Evolutionary conservation across 2,888 invertebrate genomes (phyloP), one percentile per base, ranked within the genome.

Genomic region (Ophion ventricosus): DNA sequence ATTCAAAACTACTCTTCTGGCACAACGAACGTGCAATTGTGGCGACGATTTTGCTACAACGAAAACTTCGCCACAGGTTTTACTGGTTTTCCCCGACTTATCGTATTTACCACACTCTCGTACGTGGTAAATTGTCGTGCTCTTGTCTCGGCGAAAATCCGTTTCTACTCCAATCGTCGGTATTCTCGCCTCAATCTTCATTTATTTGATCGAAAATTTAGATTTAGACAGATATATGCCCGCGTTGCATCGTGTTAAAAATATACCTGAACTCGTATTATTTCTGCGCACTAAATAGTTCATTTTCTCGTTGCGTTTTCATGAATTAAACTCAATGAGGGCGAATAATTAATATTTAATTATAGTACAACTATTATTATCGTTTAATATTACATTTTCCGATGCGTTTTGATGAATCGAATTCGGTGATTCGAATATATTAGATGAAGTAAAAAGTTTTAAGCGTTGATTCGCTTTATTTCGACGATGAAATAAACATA

Each of bases 1-100:
- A 66, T 80, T 74, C 67, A 54, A 80, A 69, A 74, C 69, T 61
- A 57, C 63, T 56, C 26, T 54, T 63, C 25, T 49, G 54, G 49
- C 26, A 56, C n/a, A 75, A 56, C 75, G 64, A 64, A 23, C 64
- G 29, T 66, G 64, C 56, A 74, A 74, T 63, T 63, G 29, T 54
- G 74, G 49, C 43, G 49, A 63, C 49, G 11, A 54, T 74, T 59
- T 73, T 59, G 56, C 29, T 17, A 26, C 70, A 35, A 29, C 70
- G 70, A 70, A 56, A 56, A 70, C 10, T 70, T 43, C 29, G 29
- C 56, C 54, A 70, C 70, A 56, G 59, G 57, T 69, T 72, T 57
- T 72, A 35, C 59, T 57, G n/a, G 8, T 57, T 40, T 59, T 26
- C 23, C 10, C 59, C 35, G n/a, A 20, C 4, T 72, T 72, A 72